phyloP scores from a whole-genome alignment of 2,797 vertebrate species.

The Melanotaenia parkinsoni region DNA sequence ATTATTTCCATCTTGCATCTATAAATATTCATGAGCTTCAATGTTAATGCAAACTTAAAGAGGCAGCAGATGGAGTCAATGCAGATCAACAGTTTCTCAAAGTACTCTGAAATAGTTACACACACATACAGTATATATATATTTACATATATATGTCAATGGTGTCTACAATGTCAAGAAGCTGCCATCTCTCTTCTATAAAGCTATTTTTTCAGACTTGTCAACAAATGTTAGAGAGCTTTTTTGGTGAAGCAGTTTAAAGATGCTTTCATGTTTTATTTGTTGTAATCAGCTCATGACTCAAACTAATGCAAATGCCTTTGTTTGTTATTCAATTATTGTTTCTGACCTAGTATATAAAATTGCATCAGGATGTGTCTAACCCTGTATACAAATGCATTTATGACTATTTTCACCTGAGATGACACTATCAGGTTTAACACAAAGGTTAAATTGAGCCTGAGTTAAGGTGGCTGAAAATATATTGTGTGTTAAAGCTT shows the following conservation, averaged over 20 bases:
- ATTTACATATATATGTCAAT: too few relatives aligned
- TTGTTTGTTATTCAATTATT: constrained; percentile 21
- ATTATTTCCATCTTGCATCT: constrained; percentile 34
- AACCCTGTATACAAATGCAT: not conserved
- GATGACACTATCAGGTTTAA: not conserved
- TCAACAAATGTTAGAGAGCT: too few relatives aligned
- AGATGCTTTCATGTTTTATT: not conserved
- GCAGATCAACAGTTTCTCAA: constrained; percentile 26
- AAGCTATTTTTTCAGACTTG: too few relatives aligned
- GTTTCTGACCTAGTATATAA: not conserved
- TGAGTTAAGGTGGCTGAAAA: constrained; percentile 23
- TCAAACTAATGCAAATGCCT: constrained; percentile 13
- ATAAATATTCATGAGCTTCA: constrained; percentile 48
- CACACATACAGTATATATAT: not conserved
- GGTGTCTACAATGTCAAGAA: not conserved
- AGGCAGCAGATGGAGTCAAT: constrained; percentile 24
- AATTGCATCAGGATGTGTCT: constrained; percentile 5
- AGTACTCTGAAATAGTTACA: not conserved
- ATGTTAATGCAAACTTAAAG: constrained; percentile 28
- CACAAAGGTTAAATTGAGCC: not conserved
- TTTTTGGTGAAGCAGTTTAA: too few relatives aligned
- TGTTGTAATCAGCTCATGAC: not conserved
- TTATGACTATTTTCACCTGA: not conserved
- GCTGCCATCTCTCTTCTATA: not conserved
- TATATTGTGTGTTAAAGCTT: constrained; percentile 49